Conservation (phyloP, 2,113 vertebrate genomes). For the Willisornis vidua region DNA sequence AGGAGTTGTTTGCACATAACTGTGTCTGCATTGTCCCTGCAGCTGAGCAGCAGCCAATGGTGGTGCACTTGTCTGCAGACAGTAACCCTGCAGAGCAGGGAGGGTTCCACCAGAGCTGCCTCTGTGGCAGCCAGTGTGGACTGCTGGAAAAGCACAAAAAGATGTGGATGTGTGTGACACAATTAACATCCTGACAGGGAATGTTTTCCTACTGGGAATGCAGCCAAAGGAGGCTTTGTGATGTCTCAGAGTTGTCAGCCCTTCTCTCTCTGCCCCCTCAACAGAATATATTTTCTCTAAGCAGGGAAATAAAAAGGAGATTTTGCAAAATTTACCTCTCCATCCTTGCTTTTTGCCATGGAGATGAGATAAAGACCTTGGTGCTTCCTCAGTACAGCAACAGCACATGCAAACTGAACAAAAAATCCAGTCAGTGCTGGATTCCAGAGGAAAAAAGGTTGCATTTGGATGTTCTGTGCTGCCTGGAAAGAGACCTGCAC, state of each 20-base stretch:
- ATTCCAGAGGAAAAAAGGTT: not conserved
- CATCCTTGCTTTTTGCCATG: not conserved
- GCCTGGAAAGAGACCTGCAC: not conserved
- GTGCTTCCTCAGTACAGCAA: not conserved
- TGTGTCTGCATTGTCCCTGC: constrained; percentile 14
- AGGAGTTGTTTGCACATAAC: constrained; percentile 40
- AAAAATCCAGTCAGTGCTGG: not conserved
- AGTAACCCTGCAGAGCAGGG: not conserved
- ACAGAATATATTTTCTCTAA: not conserved
- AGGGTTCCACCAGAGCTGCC: not conserved
- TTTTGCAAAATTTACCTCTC: not conserved
- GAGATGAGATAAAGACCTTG: not conserved
- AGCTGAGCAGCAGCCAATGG: constrained; percentile 21
- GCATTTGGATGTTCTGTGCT: not conserved
- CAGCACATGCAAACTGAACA: not conserved
- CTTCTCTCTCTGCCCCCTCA: not conserved
- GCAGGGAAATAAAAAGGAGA: not conserved
- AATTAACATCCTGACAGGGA: not conserved
- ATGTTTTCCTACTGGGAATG: not conserved
- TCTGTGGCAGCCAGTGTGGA: not conserved
- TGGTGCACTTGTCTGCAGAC: constrained; percentile 8
- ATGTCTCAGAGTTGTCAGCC: not conserved
- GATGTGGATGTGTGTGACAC: not conserved
- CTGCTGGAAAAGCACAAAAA: not conserved
- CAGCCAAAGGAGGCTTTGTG: not conserved